Evolutionary conservation across 1,140 invertebrate genomes (phyloP).

Genomic region (Drosophila arawakana): DNA sequence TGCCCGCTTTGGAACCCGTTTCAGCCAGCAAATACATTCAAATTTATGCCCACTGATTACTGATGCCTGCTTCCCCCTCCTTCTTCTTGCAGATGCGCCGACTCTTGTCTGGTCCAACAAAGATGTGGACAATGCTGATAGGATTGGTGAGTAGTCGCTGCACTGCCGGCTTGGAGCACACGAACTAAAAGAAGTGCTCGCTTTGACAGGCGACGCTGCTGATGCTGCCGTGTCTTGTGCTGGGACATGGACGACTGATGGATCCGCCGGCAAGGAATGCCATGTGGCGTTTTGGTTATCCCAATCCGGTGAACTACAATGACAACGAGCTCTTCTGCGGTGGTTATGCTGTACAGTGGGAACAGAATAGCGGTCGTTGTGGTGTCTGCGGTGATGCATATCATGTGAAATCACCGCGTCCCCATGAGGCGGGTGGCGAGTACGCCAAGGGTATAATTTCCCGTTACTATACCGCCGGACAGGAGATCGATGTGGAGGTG

Average conservation of each 20-base stretch:
- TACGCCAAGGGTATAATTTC: slow-evolving; percentile 94
- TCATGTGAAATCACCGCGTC: slow-evolving; percentile 89
- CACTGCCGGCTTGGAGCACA: neutral
- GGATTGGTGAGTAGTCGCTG: slow-evolving; percentile 51
- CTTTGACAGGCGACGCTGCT: neutral
- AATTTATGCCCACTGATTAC: slow-evolving; percentile 40
- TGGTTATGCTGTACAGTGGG: slow-evolving; percentile 94
- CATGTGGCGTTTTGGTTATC: slow-evolving; percentile 97
- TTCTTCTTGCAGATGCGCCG: slow-evolving; percentile 31
- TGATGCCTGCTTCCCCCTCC: slow-evolving; percentile 8
- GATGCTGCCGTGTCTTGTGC: slow-evolving; percentile 69
- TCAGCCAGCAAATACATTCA: slow-evolving; percentile 41
- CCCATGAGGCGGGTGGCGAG: slow-evolving; percentile 94
- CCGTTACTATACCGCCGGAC: slow-evolving; percentile 91
- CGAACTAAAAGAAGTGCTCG: neutral
- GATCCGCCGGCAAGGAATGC: slow-evolving; percentile 95
- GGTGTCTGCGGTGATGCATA: slow-evolving; percentile 95
- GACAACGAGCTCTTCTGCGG: slow-evolving; percentile 94
- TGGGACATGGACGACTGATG: slow-evolving; percentile 93
- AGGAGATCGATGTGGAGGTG: slow-evolving; percentile 93
- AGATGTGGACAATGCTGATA: slow-evolving; percentile 42
- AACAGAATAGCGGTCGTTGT: slow-evolving; percentile 93
- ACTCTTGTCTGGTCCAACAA: slow-evolving; percentile 25
- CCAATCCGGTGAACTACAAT: slow-evolving; percentile 96
- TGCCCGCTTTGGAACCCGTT: slow-evolving; percentile 39